phyloP scores from a whole-genome alignment of 2,888 invertebrate genomes.

The Hydropsyche betteni region DNA sequence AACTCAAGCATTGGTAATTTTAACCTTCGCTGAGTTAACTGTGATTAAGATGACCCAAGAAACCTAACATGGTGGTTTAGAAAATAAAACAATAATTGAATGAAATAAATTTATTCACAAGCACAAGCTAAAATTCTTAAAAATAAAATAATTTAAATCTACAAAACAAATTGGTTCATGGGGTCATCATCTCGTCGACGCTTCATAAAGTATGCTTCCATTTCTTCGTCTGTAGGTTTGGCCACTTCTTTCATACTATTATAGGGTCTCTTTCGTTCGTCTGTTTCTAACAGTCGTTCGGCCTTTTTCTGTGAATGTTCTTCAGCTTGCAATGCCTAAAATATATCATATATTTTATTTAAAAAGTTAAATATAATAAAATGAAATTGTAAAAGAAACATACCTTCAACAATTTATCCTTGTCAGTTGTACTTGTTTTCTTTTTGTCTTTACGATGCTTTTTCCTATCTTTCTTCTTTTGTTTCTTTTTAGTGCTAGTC shows the following conservation, averaged over 20 bases:
- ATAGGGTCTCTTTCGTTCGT: conserved; percentile 92
- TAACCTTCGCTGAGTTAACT: no score
- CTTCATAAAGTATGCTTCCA: conserved; percentile 93
- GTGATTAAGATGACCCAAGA: no score
- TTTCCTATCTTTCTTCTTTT: conserved; percentile 58
- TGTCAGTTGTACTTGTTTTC: conserved; percentile 64
- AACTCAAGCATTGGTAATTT: no score
- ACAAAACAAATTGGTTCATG: conserved; percentile 79
- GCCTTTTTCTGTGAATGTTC: conserved; percentile 70
- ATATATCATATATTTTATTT: conserved; percentile 33
- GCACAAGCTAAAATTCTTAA: no score
- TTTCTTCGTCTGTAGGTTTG: conserved; percentile 89
- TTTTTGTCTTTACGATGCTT: conserved; percentile 62
- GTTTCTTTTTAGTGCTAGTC: conserved; percentile 66
- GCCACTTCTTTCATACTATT: conserved; percentile 89
- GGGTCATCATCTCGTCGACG: conserved; percentile 88
- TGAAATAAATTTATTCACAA: no score
- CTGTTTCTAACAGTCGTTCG: conserved; percentile 70
- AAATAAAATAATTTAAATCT: conserved; percentile 37
- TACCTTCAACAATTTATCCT: conserved; percentile 69
- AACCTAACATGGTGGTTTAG: no score
- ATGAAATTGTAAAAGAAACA: conserved; percentile 33
- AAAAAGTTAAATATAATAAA: conserved; percentile 25
- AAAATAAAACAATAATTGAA: no score
- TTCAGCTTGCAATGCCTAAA: conserved; percentile 72